These are phyloP conservation scores for Caligus rogercresseyi DNA, from an alignment of 1,140 invertebrate genomes.

Conservation along the genomic window DNA sequence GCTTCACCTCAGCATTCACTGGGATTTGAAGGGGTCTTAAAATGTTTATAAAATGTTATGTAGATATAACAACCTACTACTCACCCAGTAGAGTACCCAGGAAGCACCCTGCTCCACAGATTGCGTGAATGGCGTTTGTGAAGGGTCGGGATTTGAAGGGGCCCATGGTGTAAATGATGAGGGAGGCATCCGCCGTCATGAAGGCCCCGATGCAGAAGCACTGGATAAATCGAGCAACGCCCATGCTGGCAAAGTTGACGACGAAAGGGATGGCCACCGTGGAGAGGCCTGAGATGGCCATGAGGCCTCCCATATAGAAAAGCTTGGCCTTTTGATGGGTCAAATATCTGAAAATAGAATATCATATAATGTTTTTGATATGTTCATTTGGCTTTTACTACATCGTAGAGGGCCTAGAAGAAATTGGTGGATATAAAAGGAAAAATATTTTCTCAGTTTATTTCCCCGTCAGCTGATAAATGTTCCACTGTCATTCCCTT, in stretches of 20 bases:
- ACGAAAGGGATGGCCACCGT: slow-evolving; percentile 8
- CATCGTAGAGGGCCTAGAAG: no score
- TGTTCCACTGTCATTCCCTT: no score
- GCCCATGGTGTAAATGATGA: slow-evolving; percentile 16
- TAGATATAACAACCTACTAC: background rate
- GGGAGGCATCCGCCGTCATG: slow-evolving; percentile 14
- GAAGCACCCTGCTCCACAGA: slow-evolving; percentile 12
- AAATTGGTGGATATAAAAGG: no score
- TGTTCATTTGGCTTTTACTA: no score
- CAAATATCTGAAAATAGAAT: slow-evolving; percentile 5
- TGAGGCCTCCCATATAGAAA: background rate
- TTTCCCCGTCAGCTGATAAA: no score
- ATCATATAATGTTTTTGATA: no score
- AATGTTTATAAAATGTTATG: no score
- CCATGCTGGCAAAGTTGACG: slow-evolving; percentile 4
- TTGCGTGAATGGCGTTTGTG: slow-evolving; percentile 12
- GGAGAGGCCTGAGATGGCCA: background rate
- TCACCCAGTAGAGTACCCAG: slow-evolving; percentile 9
- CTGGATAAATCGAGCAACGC: background rate
- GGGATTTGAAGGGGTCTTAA: no score
- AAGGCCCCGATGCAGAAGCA: slow-evolving; percentile 11
- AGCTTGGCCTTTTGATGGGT: background rate
- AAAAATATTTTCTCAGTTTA: no score
- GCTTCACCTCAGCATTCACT: no score
- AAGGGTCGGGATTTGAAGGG: slow-evolving; percentile 14